Evolutionary conservation across 2,113 vertebrate genomes (phyloP), one percentile per base, ranked within the genome.

Genomic region (Anarhynchus alexandrinus): DNA sequence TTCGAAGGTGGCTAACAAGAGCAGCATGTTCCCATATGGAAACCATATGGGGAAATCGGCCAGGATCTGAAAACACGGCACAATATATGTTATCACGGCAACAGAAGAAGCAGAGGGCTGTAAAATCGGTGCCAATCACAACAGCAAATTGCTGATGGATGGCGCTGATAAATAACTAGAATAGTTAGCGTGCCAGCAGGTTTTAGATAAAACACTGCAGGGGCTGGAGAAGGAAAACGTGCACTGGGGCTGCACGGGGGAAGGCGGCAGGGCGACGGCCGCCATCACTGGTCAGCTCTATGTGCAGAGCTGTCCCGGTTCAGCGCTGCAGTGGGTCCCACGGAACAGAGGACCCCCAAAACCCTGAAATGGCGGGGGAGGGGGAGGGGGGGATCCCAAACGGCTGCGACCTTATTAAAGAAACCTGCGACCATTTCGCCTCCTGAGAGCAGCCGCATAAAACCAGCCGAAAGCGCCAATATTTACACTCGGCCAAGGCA

Each of bases 1-100:
- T 91, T 96, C 79, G 70, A 97, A 97, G 96, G 97, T 96, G 97
- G 96, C 97, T 98, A 97, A 97, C 92, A 73, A 97, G 96, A 98
- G 95, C 97, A 97, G 89, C 90, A 96, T 97, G 97, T 94, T 97
- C 90, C 96, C 97, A 97, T 95, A 96, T 98, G 97, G 97, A 94
- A 97, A 93, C 62, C 97, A 97, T 96, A 97, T 97, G 97, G 92
- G 1, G 82, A 90, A 91, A 72, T 13, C 4, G 18, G 86, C 73
- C n/a, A 20, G 72, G 71, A 74, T 78, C 84, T 8, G 20, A 49
- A 84, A 93, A 92, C 86, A 67, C 5, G 59, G 94, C 80, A 42
- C 58, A 45, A 22, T 42, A 2, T 43, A 54, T 10, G 45, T 64
- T 86, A 78, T 40, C 82, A 15, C 15, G 9, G 94, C 80, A 15